Conservation (phyloP, 2,888 invertebrate species). For the Macaria liturata region DNA sequence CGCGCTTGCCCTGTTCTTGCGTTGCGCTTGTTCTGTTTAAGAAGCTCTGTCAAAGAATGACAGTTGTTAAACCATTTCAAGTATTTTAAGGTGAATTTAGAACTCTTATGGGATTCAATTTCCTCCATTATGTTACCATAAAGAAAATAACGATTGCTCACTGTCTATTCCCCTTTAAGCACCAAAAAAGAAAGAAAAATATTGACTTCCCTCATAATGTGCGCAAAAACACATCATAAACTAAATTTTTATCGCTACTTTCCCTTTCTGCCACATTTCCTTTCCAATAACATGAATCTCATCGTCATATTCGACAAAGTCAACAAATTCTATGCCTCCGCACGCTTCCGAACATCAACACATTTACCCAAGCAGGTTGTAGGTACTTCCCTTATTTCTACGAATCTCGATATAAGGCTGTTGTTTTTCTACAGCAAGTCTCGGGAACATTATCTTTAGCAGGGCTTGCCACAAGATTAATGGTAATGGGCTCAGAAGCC, state of each 20-base stretch:
- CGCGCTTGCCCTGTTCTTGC: too few species aligned
- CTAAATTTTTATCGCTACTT: neutral
- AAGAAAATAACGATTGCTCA: too few species aligned
- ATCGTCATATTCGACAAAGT: constrained; percentile 10
- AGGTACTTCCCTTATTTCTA: constrained; percentile 43
- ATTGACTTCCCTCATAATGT: too few species aligned
- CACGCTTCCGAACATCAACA: constrained; percentile 29
- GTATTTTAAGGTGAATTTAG: too few species aligned
- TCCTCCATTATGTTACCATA: too few species aligned
- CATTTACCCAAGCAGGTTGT: constrained; percentile 28
- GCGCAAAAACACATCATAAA: too few species aligned
- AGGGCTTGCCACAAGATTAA: constrained; percentile 66
- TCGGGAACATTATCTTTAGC: constrained; percentile 68
- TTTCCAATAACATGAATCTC: constrained; percentile 7
- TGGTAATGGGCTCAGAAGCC: constrained; percentile 70
- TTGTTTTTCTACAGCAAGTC: constrained; percentile 66
- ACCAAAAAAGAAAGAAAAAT: too few species aligned
- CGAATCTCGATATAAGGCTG: constrained; percentile 53
- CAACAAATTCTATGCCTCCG: constrained; percentile 17
- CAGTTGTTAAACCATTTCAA: too few species aligned
- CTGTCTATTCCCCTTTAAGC: too few species aligned
- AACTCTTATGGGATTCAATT: too few species aligned
- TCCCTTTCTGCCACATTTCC: constrained; percentile 2
- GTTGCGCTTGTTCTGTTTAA: too few species aligned
- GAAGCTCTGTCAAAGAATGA: too few species aligned